Base-by-base conservation (phyloP, 2,797 vertebrate species). In the Pachyuromys duprasi region DNA sequence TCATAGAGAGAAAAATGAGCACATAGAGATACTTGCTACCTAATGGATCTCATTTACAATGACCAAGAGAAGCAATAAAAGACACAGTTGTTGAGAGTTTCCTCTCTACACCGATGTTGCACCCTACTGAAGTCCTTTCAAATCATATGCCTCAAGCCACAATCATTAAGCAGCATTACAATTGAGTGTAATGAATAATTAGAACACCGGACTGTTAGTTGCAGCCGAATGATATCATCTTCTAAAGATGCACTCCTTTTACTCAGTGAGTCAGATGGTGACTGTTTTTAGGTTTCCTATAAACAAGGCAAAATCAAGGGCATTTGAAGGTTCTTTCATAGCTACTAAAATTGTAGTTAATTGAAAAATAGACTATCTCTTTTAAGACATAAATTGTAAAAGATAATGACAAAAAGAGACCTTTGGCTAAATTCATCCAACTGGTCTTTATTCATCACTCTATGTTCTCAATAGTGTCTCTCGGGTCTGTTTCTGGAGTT, bases 41-140 rank as follows among this genome's bases (percentile, higher is more conserved):
- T 72, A 62, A 57, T 93, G 69, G 26, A 63, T 45, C 49, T 65
- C 80, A 81, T 57, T 74, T 78, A 91, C 62, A 33, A 78, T 12
- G 12, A 42, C 39, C 13, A 22, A 84, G 18, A 95, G 28, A 92
- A 86, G 15, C 53, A 92, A 53, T 69, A 82, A 93, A 92, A 82
- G 13, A 4, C 18, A 84, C 17, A 81, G 28, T n/a, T n/a, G 67
- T 63, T 67, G 24, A 26, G 0, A 31, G 76, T 92, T 86, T 31
- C 39, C 20, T 80, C 33, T 89, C 18, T 53, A 70, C 26, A 78
- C 3, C 69, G 0, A 62, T 36, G 55, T 3, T 55, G 5, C 39
- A 17, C 6, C 53, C 20, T 84, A 90, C 26, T 13, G 14, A 28
- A 79, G 42, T 8, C 67, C 63, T 84, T 93, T 36, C 62, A 24